phyloP scores from a whole-genome alignment of 2,113 vertebrate species.

The Collichthys lucidus region DNA sequence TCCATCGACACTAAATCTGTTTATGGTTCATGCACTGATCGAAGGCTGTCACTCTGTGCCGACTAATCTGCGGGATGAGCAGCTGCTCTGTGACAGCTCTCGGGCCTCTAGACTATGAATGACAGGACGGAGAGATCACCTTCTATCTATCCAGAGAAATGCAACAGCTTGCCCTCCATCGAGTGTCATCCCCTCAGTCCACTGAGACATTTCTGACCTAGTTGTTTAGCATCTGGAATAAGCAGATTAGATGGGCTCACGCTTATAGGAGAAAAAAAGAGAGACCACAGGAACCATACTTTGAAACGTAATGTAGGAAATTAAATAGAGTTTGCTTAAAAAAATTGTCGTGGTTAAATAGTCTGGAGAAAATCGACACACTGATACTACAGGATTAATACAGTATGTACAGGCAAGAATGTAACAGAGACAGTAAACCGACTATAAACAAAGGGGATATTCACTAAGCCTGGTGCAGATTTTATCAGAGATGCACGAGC shows the following conservation, averaged over 20 bases:
- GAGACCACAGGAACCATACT: neutral
- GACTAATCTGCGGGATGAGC: constrained; percentile 50
- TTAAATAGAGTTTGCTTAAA: too few relatives aligned
- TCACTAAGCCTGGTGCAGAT: neutral
- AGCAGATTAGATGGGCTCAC: constrained; percentile 35
- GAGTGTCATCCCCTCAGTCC: constrained; percentile 26
- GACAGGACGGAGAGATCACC: constrained; percentile 32
- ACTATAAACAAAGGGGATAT: neutral
- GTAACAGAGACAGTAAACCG: neutral
- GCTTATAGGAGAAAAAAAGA: neutral
- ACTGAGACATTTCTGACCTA: constrained; percentile 58
- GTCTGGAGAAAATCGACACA: neutral
- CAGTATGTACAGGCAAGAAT: constrained; percentile 1
- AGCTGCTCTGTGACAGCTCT: constrained; percentile 45
- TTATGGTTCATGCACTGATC: constrained; percentile 4
- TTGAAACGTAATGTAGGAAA: constrained; percentile 3
- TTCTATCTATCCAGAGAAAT: constrained; percentile 46
- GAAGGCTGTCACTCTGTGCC: constrained; percentile 14
- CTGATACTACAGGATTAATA: neutral
- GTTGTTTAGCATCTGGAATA: constrained; percentile 60
- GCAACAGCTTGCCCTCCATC: constrained; percentile 9
- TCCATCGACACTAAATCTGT: neutral
- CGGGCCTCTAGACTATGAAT: neutral
- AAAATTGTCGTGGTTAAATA: neutral
- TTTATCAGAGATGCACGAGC: neutral